Evolutionary conservation across 2,888 invertebrate genomes (phyloP).

Genomic region (Plebejus anna): DNA sequence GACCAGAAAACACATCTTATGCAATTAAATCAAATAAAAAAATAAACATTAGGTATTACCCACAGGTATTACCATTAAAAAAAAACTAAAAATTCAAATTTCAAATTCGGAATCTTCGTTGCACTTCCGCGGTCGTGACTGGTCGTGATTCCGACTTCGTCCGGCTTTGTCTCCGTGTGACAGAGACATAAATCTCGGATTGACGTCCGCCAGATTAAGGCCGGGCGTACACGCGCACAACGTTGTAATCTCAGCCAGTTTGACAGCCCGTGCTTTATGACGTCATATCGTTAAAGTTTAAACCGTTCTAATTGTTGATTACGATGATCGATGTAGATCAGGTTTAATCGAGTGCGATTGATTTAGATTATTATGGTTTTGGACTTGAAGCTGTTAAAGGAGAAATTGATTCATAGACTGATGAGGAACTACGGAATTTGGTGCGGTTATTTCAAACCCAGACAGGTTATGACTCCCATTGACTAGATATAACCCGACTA

Average conservation of each 20-base stretch:
- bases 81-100: conserved; percentile 8
- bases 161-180: conserved; percentile 28
- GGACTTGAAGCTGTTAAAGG: not conserved
- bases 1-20: too few relatives aligned
- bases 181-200: conserved; percentile 46
- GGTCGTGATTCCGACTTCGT: conserved; percentile 39
- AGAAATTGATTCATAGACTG: too few relatives aligned
- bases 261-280: conserved; percentile 16
- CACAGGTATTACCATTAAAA: not conserved
- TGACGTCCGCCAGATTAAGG: conserved; percentile 36
- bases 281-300: not conserved
- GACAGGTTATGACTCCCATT: too few relatives aligned
- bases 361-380: not conserved
- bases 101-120: conserved; percentile 33
- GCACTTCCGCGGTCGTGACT: conserved; percentile 40
- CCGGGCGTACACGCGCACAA: conserved; percentile 14
- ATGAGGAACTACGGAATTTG: too few relatives aligned
- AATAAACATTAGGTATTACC: too few relatives aligned
- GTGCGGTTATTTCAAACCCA: too few relatives aligned
- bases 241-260: not conserved
- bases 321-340: not conserved
- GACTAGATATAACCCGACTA: too few relatives aligned
- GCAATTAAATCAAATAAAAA: not conserved
- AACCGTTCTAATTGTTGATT: conserved; percentile 10
- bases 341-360: conserved; percentile 8